Conservation (phyloP, 2,113 vertebrate genomes). For the Hemiprocne comata region DNA sequence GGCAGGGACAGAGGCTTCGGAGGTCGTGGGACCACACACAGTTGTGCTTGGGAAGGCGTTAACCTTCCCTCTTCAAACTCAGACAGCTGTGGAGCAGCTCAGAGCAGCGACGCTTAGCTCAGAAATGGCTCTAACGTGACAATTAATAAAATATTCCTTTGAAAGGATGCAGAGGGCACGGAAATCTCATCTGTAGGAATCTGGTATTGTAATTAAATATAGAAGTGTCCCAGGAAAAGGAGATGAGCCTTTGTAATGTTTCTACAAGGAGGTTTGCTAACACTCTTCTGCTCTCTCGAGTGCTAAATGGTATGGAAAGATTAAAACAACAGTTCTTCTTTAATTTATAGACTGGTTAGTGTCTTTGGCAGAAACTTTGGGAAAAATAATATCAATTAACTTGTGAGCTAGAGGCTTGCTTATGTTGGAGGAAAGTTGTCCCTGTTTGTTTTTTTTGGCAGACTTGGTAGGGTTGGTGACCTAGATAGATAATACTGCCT, state of each 20-base stretch:
- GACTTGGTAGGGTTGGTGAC: neutral
- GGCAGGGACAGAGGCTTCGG: neutral
- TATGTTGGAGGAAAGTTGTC: neutral
- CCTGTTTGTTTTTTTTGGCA: neutral
- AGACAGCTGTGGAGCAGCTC: neutral
- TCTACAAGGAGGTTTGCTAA: neutral
- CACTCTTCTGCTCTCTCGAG: neutral
- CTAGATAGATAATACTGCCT: neutral
- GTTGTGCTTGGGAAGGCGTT: neutral
- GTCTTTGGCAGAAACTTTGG: neutral
- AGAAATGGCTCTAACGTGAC: neutral
- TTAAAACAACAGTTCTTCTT: neutral
- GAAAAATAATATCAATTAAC: neutral
- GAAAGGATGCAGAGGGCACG: neutral
- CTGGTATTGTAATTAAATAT: neutral
- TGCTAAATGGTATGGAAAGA: neutral
- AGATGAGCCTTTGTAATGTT: neutral
- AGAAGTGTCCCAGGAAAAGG: neutral
- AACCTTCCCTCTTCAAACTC: neutral
- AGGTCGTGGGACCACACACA: slow-evolving; percentile 35
- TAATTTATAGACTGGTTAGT: neutral
- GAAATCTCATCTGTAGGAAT: neutral
- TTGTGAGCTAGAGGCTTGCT: neutral
- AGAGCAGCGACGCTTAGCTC: neutral
- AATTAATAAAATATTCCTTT: neutral